Evolutionary conservation across 2,888 invertebrate genomes (phyloP).

Genomic region (Brachyptera putata): DNA sequence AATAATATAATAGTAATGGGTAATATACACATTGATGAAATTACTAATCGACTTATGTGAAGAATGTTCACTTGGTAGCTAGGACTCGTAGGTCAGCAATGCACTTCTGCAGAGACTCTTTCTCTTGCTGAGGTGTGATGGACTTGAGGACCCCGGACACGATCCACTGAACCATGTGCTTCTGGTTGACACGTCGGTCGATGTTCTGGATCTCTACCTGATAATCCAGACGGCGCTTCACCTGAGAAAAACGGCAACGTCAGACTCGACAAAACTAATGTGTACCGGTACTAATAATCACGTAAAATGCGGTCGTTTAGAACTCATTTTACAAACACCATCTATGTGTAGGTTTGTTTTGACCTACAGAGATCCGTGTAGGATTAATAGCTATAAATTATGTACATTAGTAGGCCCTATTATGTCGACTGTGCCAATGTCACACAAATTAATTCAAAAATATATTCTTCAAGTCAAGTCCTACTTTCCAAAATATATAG

Average conservation of each 20-base stretch:
- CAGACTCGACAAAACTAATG: not conserved
- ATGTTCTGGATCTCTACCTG: slow-evolving; percentile 81
- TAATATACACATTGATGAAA: slow-evolving; percentile 1
- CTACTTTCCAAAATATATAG: too few relatives aligned
- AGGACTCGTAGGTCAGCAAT: slow-evolving; percentile 77
- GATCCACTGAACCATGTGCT: slow-evolving; percentile 93
- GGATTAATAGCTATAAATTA: too few relatives aligned
- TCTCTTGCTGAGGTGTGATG: slow-evolving; percentile 92
- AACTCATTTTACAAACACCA: too few relatives aligned
- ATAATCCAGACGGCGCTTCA: slow-evolving; percentile 85
- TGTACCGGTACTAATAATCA: not conserved
- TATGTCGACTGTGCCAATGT: too few relatives aligned
- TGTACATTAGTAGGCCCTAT: too few relatives aligned
- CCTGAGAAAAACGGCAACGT: slow-evolving; percentile 52
- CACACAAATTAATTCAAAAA: too few relatives aligned
- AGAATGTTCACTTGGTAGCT: slow-evolving; percentile 44
- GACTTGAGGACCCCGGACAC: slow-evolving; percentile 76
- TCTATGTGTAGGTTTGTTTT: too few relatives aligned
- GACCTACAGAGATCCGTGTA: too few relatives aligned
- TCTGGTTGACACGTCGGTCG: slow-evolving; percentile 82
- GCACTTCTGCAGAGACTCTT: slow-evolving; percentile 83
- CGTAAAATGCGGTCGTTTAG: too few relatives aligned
- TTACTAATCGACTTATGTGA: not conserved
- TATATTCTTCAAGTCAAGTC: too few relatives aligned
- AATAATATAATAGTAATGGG: not conserved